Base-by-base conservation (phyloP, 2,888 invertebrate genomes). In the Homarus gammarus region DNA sequence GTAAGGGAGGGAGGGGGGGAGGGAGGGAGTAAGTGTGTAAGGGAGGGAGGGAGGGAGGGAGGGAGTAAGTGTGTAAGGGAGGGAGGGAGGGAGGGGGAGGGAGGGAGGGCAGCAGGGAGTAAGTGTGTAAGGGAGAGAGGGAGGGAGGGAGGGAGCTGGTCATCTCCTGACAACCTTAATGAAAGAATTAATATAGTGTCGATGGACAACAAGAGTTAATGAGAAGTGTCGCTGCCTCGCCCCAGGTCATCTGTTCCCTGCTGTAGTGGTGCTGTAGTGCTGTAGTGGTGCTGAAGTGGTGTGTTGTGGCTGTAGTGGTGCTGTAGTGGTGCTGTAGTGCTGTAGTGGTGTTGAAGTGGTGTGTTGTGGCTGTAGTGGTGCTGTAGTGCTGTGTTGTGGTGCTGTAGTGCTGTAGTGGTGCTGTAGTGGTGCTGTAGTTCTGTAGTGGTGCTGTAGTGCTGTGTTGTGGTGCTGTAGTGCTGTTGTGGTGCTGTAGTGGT, bases 141-240 rank as follows among this genome's bases (percentile, higher is more conserved):
- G n/a, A 73, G 73, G 27, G 75, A 75, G 75, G n/a, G 38, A n/a
- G 36, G 27, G 73, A 27, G 3, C 78, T 51, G 51, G 78, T 56
- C 78, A 78, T 51, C 49, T 51, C 78, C 56, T 18, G 56, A 56
- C 78, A 78, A 78, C 78, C 56, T 31, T 78, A 78, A 78, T 78
- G 78, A 78, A 78, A 78, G 78, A 78, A 78, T 51, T 78, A 78
- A 78, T 78, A 78, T 51, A 78, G 78, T 78, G 78, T 78, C 78
- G 78, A 78, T 51, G 78, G 78, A 51, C 56, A 78, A 78, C 78
- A 78, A 51, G 78, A 15, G 27, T 44, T 77, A 44, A 77, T 77
- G 77, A 77, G 77, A 49, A 77, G 77, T 77, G 77, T n/a, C 77
- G 27, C 27, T 56, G 78, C 51, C 51, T n/a, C 27, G 22, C 31